Evolutionary conservation across 2,888 invertebrate species (phyloP), one percentile per base, ranked within the genome.

Genomic region (Anticlea derivata): DNA sequence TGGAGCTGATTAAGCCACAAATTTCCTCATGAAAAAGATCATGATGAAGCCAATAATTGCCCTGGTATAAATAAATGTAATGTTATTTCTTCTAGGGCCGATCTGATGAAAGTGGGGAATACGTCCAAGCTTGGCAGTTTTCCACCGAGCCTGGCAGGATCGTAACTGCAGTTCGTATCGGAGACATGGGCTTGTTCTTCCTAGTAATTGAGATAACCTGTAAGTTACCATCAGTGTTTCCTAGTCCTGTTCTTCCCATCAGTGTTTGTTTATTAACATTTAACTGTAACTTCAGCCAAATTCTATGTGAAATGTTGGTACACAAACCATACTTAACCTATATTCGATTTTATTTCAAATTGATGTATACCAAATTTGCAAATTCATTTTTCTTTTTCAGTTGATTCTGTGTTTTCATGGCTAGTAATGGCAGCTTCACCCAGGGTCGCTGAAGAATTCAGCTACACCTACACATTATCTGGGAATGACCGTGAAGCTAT

Each of bases 111-210:
- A 77, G 81, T 70, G 88, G 84, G 24, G 86, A 84, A 62, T 90
- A 90, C 68, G 54, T 86, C 39, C 89, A 90, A 75, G 85, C 86
- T 34, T 90, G 90, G 90, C 86, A 88, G 65, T 81, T 90, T 65
- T 75, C 85, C 29, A 86, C 87, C 38, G 70, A 65, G n/a, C 78
- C 82, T 26, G 84, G 83, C 48, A 78, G 83, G 60, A 73, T 88
- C 56, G 88, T 86, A 33, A 87, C 86, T 52, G 86, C 89, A 27
- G 78, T 91, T 27, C 73, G 88, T 49, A 74, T 91, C 24, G 68
- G 82, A 43, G 86, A 89, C 51, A 89, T 88, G 88, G 91, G 91
- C 56, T 70, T 90, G 58, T 91, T 88, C 70, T 91, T 89, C 65
- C 70, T 91, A 52, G 72, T 85, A 49, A 84, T 91, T 63, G 89